Evolutionary conservation across 2,797 vertebrate genomes (phyloP), one percentile per base, ranked within the genome.

Genomic region (Notolepis coatsorum): DNA sequence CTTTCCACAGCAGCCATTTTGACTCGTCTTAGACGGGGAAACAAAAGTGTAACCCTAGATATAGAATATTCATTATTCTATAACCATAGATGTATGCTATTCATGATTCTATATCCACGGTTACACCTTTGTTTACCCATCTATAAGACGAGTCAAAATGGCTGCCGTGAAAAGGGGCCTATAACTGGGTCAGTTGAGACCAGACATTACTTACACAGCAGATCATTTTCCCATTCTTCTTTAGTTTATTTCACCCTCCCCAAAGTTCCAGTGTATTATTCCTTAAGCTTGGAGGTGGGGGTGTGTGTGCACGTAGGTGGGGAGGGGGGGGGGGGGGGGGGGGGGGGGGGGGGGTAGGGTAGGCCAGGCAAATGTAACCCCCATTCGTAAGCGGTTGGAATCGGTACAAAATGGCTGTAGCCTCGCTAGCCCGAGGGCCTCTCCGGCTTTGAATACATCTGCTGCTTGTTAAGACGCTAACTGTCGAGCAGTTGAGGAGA

Each of bases 381-480:
- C 25, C 45, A 58, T 71, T 42, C 33, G 13, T 46, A 46, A 20
- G 38, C 27, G 15, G 28, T 45, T 58, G 35, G 54, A 28, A 52
- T 47, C 59, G 33, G 18, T 50, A 35, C 47, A 48, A 50, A 57
- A 45, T 66, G 47, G 60, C 35, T 45, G 65, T 20, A 27, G 25
- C 25, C 20, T 13, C n/a, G 42, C 21, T 41, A 41, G 54, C 47
- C 28, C 21, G 7, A 5, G 39, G 49, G 27, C 21, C 33, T 24
- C 33, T 24, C 28, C 37, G 18, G 28, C 39, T 46, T 39, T 38
- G 12, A 33, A 43, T 48, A 43, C 65, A 65, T 69, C 54, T 64
- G 71, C 55, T 63, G 47, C 35, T 37, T 42, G 50, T 56, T 65
- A 61, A n/a, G 49, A 56, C 28, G 2, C 18, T 10, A 35, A 38